Conservation (phyloP, 2,888 invertebrate species). For the Xanthorhoe designata region DNA sequence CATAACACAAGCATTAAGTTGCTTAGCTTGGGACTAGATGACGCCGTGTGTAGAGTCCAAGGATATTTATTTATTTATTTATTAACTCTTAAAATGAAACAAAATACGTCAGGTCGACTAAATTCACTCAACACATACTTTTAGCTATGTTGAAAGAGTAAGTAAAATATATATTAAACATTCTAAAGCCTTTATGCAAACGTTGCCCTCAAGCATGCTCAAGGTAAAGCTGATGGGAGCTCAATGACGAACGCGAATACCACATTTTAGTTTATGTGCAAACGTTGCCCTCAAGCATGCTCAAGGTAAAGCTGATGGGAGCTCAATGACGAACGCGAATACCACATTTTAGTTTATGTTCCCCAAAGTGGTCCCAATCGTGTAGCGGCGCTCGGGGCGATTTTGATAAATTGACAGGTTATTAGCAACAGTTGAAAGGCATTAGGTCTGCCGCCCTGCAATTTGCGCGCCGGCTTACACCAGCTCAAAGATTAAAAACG, state of each 20-base stretch:
- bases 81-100: too few relatives aligned
- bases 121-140: too few relatives aligned
- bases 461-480: conserved; percentile 76
- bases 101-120: too few relatives aligned
- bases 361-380: conserved; percentile 62
- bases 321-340: conserved; percentile 50
- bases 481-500: conserved; percentile 80
- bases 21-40: too few relatives aligned
- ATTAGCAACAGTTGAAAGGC: conserved; percentile 86
- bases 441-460: conserved; percentile 83
- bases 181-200: not conserved
- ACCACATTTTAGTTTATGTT: conserved; percentile 55
- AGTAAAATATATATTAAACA: too few relatives aligned
- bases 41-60: too few relatives aligned
- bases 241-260: conserved; percentile 50
- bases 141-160: too few relatives aligned
- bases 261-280: conserved; percentile 54
- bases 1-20: too few relatives aligned
- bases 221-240: conserved; percentile 42
- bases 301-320: conserved; percentile 42
- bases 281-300: conserved; percentile 20
- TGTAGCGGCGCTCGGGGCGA: conserved; percentile 66
- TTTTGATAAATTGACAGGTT: conserved; percentile 85
- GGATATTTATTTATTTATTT: too few relatives aligned
- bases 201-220: conserved; percentile 21